Evolutionary conservation across 2,888 invertebrate genomes (phyloP).

Genomic region (Amaurobius ferox): DNA sequence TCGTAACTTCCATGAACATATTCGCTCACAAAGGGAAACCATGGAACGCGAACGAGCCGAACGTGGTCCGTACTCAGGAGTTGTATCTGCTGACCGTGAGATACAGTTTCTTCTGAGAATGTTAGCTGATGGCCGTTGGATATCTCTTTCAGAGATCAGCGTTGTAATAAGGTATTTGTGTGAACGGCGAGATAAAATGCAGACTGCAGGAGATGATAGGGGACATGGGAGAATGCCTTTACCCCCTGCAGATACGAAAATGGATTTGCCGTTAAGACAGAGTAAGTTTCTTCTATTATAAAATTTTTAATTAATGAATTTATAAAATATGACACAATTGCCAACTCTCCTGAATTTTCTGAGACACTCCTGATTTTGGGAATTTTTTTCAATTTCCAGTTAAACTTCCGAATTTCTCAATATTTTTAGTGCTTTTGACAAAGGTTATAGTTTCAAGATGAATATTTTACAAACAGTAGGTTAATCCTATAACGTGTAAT

Average conservation of each 20-base stretch:
- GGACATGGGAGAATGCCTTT: conserved; percentile 13
- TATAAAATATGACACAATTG: too few species aligned
- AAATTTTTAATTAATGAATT: too few species aligned
- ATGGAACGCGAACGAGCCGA: conserved; percentile 62
- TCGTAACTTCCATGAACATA: conserved; percentile 78
- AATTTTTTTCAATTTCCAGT: too few species aligned
- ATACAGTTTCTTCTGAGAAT: conserved; percentile 84
- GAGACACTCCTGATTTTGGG: too few species aligned
- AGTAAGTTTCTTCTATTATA: conserved; percentile 38
- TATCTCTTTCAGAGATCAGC: conserved; percentile 54
- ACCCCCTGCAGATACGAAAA: conserved; percentile 33
- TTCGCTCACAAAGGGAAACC: conserved; percentile 64
- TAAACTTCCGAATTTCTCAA: too few species aligned
- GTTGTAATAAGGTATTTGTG: conserved; percentile 48
- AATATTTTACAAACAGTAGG: too few species aligned
- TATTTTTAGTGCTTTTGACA: too few species aligned
- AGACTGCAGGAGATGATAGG: conserved; percentile 33
- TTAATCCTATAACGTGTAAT: too few species aligned
- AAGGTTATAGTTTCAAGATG: too few species aligned
- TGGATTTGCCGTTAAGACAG: conserved; percentile 30
- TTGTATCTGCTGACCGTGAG: conserved; percentile 79
- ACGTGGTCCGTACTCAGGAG: conserved; percentile 54
- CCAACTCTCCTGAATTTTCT: too few species aligned
- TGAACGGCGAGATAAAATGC: conserved; percentile 66
- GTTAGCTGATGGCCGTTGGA: conserved; percentile 81